Conservation (phyloP, 2,113 vertebrate species). For the Paralichthys olivaceus region DNA sequence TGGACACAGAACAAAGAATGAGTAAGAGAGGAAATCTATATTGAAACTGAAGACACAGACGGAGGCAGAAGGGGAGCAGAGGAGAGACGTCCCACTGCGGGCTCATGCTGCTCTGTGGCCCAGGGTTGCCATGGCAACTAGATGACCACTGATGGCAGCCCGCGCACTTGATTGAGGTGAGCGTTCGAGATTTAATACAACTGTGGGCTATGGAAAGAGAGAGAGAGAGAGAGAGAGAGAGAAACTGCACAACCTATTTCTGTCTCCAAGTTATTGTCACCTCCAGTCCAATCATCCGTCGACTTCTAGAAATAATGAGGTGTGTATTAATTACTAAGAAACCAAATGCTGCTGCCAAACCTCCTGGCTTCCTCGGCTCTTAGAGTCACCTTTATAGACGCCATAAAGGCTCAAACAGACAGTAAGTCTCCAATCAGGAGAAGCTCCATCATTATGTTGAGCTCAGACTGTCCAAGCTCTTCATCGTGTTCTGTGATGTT, state of each 20-base stretch:
- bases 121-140: conserved; percentile 75
- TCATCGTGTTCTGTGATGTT: conserved; percentile 9
- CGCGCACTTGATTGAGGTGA: conserved; percentile 62
- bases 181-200: conserved; percentile 30
- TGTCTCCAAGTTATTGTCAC: conserved; percentile 38
- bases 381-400: conserved; percentile 23
- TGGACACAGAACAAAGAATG: conserved; percentile 16
- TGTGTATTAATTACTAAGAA: conserved; percentile 66
- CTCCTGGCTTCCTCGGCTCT: conserved; percentile 17
- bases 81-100: conserved; percentile 46
- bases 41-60: conserved; percentile 27
- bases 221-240: neutral
- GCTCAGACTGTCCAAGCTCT: conserved; percentile 6
- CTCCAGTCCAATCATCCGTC: conserved; percentile 52
- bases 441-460: conserved; percentile 1
- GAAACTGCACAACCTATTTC: neutral
- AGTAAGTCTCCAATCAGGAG: conserved; percentile 18
- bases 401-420: conserved; percentile 30
- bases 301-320: conserved; percentile 66
- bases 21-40: conserved; percentile 27
- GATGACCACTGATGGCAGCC: conserved; percentile 59
- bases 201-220: neutral
- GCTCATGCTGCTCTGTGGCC: conserved; percentile 49
- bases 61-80: conserved; percentile 10
- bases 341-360: conserved; percentile 56